phyloP scores from a whole-genome alignment of 2,888 invertebrate species.

The Ptychoptera albimana region DNA sequence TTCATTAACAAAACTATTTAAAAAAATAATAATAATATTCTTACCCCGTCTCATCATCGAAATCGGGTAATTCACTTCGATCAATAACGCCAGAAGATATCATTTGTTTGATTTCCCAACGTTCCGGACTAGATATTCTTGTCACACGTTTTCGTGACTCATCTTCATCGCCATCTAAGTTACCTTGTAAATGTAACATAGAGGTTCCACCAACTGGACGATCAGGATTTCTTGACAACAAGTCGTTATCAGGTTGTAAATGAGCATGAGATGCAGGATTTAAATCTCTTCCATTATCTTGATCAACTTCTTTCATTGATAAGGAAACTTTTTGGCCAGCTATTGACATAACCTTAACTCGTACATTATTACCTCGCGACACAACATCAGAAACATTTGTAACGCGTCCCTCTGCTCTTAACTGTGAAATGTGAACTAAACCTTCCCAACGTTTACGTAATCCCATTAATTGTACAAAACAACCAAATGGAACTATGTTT shows the following conservation, averaged over 20 bases:
- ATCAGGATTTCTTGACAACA: conserved; percentile 73
- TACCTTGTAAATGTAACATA: conserved; percentile 34
- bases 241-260: conserved; percentile 38
- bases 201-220: conserved; percentile 54
- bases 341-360: conserved; percentile 81
- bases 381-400: conserved; percentile 91
- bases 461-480: conserved; percentile 92
- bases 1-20: not conserved
- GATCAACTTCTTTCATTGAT: conserved; percentile 97
- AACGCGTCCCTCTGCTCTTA: conserved; percentile 84
- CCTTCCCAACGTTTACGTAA: conserved; percentile 85
- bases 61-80: conserved; percentile 89
- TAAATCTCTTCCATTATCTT: conserved; percentile 83
- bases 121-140: conserved; percentile 87
- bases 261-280: conserved; percentile 67
- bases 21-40: not conserved
- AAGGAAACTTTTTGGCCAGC: conserved; percentile 91
- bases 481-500: conserved; percentile 94
- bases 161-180: conserved; percentile 61
- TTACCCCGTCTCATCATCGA: conserved; percentile 90
- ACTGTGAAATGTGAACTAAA: conserved; percentile 90
- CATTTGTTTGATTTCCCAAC: conserved; percentile 98
- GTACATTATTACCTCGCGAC: conserved; percentile 71
- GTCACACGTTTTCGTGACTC: conserved; percentile 72
- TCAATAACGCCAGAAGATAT: conserved; percentile 82